Evolutionary conservation across 2,797 vertebrate species (phyloP).

Genomic region (Sebastes matsubarae): DNA sequence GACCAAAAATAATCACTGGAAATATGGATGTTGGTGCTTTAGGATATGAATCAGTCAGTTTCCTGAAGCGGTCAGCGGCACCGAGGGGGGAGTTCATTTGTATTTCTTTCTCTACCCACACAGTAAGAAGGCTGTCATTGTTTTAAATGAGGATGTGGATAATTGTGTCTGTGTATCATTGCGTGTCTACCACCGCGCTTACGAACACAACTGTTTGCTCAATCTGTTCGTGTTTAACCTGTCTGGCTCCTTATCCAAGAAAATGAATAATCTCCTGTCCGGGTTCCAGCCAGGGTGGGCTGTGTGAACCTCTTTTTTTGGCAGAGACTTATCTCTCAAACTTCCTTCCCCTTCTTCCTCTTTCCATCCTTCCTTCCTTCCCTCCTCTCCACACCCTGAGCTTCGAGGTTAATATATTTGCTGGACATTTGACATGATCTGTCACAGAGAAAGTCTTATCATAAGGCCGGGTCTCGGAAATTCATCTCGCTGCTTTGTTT

Average conservation of each 20-base stretch:
- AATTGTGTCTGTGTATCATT: constrained; percentile 63
- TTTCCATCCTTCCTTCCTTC: constrained; percentile 85
- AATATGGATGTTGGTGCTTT: constrained; percentile 73
- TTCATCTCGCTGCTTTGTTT: constrained; percentile 15
- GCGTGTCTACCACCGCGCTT: constrained; percentile 40
- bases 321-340: constrained; percentile 74
- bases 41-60: constrained; percentile 80
- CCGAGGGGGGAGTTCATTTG: constrained; percentile 38
- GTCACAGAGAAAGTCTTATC: constrained; percentile 50
- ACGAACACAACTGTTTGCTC: constrained; percentile 58
- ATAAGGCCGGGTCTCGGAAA: constrained; percentile 38
- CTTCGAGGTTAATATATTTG: constrained; percentile 62
- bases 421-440: constrained; percentile 66
- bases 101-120: constrained; percentile 46
- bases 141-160: constrained; percentile 72
- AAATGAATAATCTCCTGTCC: constrained; percentile 76
- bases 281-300: constrained; percentile 59
- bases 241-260: constrained; percentile 74
- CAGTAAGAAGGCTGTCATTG: constrained; percentile 59
- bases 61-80: constrained; percentile 63
- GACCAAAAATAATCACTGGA: constrained; percentile 80
- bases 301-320: constrained; percentile 80
- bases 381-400: constrained; percentile 74
- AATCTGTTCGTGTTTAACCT: constrained; percentile 69
- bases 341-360: constrained; percentile 81